Percentiles rank a stretch among this genome's conserved stretches.
These are phyloP conservation scores for Oxycera nigricornis DNA, from an alignment of 2,888 invertebrate species.

Conservation along the genomic window DNA sequence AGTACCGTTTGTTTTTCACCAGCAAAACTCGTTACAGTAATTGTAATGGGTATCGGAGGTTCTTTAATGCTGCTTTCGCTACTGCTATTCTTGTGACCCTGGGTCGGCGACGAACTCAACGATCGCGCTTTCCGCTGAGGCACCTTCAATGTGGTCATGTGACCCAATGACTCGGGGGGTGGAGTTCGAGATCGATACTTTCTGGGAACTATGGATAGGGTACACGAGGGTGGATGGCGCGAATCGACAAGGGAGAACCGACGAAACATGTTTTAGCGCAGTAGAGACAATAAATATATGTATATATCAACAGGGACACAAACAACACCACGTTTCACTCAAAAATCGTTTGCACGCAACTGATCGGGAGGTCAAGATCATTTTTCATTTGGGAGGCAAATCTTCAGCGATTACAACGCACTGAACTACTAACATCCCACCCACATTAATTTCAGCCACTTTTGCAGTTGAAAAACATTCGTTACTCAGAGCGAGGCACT, in stretches of 20 bases:
- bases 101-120: slow-evolving; percentile 58
- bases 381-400: no score
- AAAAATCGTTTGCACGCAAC: no score
- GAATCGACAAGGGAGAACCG: slow-evolving; percentile 60
- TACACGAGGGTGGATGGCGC: slow-evolving; percentile 51
- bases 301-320: no score
- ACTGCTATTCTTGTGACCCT: slow-evolving; percentile 31
- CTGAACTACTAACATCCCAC: no score
- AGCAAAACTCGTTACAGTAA: slow-evolving; percentile 9
- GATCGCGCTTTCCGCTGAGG: slow-evolving; percentile 55
- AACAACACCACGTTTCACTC: no score
- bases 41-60: slow-evolving; percentile 13
- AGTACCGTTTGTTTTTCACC: slow-evolving; percentile 3
- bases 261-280: slow-evolving; percentile 54
- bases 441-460: no score
- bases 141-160: slow-evolving; percentile 14
- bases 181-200: slow-evolving; percentile 44
- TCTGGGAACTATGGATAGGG: slow-evolving; percentile 54
- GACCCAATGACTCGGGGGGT: slow-evolving; percentile 44
- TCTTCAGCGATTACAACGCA: no score
- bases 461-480: no score
- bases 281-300: no score
- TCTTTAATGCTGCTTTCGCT: slow-evolving; percentile 1
- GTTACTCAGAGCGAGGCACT: no score
- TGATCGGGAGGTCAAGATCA: no score